Conservation (phyloP, 2,797 vertebrate species). For the Sarcoramphus papa region DNA sequence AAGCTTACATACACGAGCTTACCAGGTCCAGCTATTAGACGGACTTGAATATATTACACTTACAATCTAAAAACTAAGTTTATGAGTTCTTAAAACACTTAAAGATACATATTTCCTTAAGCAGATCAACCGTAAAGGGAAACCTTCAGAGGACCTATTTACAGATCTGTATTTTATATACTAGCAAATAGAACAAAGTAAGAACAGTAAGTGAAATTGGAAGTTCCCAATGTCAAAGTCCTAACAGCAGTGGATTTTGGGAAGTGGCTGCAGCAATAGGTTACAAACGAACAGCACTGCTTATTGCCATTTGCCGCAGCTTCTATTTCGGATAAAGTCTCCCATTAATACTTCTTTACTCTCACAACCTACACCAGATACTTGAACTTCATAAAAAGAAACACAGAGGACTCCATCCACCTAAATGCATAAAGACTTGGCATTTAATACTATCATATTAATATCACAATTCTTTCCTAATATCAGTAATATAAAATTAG, state of each 20-base stretch:
- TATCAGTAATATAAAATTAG: neutral
- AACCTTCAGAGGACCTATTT: neutral
- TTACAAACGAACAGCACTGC: neutral
- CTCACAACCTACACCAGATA: neutral
- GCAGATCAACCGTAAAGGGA: neutral
- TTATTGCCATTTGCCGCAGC: neutral
- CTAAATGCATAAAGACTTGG: neutral
- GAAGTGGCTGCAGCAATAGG: neutral
- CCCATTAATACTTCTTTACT: neutral
- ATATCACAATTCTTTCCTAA: neutral
- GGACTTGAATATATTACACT: neutral
- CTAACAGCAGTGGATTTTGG: neutral
- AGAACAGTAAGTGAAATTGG: neutral
- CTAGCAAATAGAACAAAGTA: neutral
- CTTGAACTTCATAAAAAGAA: neutral
- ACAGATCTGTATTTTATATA: neutral
- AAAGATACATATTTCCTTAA: neutral
- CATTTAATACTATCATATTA: neutral
- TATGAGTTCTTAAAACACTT: neutral
- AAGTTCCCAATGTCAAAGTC: neutral
- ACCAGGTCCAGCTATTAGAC: neutral
- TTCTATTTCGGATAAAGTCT: neutral
- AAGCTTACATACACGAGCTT: neutral
- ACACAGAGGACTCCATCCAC: neutral
- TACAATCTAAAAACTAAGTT: neutral